Evolutionary conservation across 1,140 invertebrate genomes (phyloP).

Genomic region (Holcopasites calliopsidis): DNA sequence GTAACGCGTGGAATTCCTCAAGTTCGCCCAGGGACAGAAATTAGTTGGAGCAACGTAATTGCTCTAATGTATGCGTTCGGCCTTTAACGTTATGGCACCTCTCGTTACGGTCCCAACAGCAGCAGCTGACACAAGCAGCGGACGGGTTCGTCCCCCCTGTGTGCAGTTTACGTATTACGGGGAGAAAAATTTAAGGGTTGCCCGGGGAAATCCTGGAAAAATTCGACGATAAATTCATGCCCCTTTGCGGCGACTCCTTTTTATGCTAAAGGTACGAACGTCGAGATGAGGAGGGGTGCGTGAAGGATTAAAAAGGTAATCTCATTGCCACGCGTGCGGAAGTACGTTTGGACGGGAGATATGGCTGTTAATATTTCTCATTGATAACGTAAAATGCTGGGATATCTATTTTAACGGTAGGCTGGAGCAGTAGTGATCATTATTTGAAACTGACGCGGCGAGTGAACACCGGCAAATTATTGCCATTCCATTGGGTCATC

Average conservation of each 20-base stretch:
- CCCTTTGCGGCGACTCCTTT: background rate
- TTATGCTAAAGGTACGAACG: background rate
- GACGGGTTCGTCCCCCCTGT: conserved; percentile 34
- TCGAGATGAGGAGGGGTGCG: background rate
- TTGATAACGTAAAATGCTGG: background rate
- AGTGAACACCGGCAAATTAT: conserved; percentile 47
- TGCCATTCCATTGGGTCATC: conserved; percentile 63
- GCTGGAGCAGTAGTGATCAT: conserved; percentile 35
- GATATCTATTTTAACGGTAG: background rate
- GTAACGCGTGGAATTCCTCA: conserved; percentile 53
- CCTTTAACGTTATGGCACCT: conserved; percentile 63
- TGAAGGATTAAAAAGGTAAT: conserved; percentile 3
- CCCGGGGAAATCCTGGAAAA: conserved; percentile 35
- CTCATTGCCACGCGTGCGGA: background rate
- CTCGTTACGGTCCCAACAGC: conserved; percentile 60
- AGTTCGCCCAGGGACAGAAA: conserved; percentile 63
- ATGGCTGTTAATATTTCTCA: conserved; percentile 14
- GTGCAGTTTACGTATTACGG: conserved; percentile 15
- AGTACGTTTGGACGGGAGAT: background rate
- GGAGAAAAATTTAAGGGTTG: conserved; percentile 41
- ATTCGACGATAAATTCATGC: conserved; percentile 15
- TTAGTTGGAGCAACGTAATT: conserved; percentile 62
- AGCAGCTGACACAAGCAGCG: conserved; percentile 52
- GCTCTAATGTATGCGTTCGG: conserved; percentile 61
- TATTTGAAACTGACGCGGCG: conserved; percentile 45